Evolutionary conservation across 2,113 vertebrate genomes (phyloP), one percentile per base, ranked within the genome.

Genomic region (Hyperoodon ampullatus): DNA sequence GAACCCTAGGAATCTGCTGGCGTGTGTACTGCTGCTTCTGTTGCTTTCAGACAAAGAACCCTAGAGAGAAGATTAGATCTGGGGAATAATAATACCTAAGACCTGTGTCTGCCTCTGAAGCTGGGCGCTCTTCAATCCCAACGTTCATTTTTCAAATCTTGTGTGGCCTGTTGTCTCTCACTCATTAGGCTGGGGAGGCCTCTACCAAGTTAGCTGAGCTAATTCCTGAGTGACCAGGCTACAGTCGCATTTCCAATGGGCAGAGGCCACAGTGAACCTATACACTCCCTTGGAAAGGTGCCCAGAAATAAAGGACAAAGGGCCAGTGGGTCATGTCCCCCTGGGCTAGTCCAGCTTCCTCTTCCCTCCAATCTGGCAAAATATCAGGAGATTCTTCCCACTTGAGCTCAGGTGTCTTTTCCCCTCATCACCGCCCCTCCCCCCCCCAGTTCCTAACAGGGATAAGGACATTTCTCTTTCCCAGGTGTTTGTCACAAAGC

Each of bases 401-500:
- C 33, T 30, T 1, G 16, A 88, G 75, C 80, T 60, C 66, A 72
- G 75, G n/a, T 66, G 80, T 60, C 90, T 95, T 65, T 50, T 82
- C 86, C 61, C 90, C 55, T 81, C 74, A 0, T 30, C 6, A 39
- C 39, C 39, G n/a, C n/a, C n/a, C n/a, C n/a, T n/a, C 26, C 8
- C 78, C 70, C 44, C 91, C 87, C 75, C 85, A 96, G 96, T 90
- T 97, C 97, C 95, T 98, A 96, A 93, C 83, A 89, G 98, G 97
- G 93, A 96, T 61, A 58, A 66, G 75, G 96, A 92, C 96, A 77
- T 90, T 97, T 98, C 96, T 96, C 95, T 97, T 96, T 97, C 98
- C 98, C 98, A 98, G 98, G 98, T 98, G 98, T 99, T 99, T 98
- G 98, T 99, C 98, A 98, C 96, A 94, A 98, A 98, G 96, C 98